These are phyloP conservation scores for Fundulus diaphanus DNA, from an alignment of 2,797 vertebrate genomes.

Conservation along the genomic window DNA sequence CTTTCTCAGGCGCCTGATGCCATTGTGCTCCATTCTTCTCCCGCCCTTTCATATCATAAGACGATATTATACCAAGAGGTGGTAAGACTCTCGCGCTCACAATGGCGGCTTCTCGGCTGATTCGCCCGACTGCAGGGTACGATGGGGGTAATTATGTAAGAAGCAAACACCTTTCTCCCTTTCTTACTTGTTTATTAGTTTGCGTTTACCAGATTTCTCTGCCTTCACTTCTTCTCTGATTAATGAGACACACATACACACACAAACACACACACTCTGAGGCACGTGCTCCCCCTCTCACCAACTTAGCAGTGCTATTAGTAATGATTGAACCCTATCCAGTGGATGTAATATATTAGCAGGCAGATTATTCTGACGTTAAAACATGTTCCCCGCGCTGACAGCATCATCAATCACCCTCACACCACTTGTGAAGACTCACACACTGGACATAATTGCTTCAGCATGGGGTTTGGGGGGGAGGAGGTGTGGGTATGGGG, in stretches of 20 bases:
- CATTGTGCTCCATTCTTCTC: slow-evolving; percentile 74
- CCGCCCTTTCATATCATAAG: slow-evolving; percentile 71
- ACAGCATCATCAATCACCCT: slow-evolving; percentile 86
- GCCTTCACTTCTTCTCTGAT: slow-evolving; percentile 68
- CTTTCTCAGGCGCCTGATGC: slow-evolving; percentile 63
- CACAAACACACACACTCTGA: slow-evolving; percentile 29
- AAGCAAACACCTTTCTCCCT: slow-evolving; percentile 65
- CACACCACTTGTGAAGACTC: slow-evolving; percentile 80
- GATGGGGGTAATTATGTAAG: slow-evolving; percentile 74
- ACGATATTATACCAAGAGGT: slow-evolving; percentile 70
- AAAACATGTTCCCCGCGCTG: slow-evolving; percentile 81
- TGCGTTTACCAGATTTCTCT: slow-evolving; percentile 65
- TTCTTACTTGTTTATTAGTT: slow-evolving; percentile 61
- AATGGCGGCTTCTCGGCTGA: slow-evolving; percentile 61
- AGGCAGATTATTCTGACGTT: slow-evolving; percentile 84
- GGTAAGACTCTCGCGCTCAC: slow-evolving; percentile 68
- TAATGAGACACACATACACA: slow-evolving; percentile 61
- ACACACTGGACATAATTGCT: slow-evolving; percentile 81
- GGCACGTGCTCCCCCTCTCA: slow-evolving; percentile 72
- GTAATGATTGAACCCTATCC: slow-evolving; percentile 81
- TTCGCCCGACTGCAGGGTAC: slow-evolving; percentile 54
- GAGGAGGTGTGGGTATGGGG: slow-evolving; percentile 1
- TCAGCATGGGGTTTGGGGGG: slow-evolving; percentile 75
- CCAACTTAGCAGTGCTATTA: slow-evolving; percentile 79
- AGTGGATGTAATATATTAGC: slow-evolving; percentile 85